phyloP scores from a whole-genome alignment of 2,113 vertebrate genomes.

The Mustela nigripes region DNA sequence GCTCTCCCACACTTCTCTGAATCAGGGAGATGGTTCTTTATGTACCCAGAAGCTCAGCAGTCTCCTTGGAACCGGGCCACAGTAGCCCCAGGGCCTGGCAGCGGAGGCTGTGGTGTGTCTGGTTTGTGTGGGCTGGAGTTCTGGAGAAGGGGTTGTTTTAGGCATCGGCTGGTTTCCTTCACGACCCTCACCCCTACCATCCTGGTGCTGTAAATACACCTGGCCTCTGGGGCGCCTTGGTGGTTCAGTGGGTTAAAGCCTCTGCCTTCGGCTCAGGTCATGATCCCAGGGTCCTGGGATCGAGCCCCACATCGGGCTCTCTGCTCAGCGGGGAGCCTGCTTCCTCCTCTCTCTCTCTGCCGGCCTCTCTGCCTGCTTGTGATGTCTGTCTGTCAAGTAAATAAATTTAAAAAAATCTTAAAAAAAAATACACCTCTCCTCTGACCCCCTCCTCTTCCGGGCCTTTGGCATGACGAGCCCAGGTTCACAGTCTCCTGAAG shows the following conservation, averaged over 20 bases:
- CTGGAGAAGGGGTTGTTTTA: background rate
- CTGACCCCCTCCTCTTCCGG: background rate
- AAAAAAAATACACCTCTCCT: background rate
- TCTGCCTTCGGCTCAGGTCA: no score
- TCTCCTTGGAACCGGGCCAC: background rate
- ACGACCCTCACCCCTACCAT: background rate
- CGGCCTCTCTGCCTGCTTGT: no score
- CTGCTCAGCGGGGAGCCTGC: no score
- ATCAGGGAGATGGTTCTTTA: background rate
- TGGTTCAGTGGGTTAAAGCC: no score
- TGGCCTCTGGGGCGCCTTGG: background rate
- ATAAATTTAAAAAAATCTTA: no score
- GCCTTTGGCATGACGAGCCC: background rate
- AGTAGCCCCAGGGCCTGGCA: background rate
- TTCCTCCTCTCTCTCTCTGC: no score
- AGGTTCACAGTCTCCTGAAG: background rate
- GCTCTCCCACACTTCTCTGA: background rate
- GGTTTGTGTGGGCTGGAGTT: background rate
- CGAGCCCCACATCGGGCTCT: no score
- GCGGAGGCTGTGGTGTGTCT: background rate
- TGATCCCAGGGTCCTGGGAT: no score
- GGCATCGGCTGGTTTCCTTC: no score
- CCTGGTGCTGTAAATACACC: background rate
- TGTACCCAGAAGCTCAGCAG: accelerated
- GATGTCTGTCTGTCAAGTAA: no score